Evolutionary conservation across 2,113 vertebrate species (phyloP).

Genomic region (Sylvia atricapilla): DNA sequence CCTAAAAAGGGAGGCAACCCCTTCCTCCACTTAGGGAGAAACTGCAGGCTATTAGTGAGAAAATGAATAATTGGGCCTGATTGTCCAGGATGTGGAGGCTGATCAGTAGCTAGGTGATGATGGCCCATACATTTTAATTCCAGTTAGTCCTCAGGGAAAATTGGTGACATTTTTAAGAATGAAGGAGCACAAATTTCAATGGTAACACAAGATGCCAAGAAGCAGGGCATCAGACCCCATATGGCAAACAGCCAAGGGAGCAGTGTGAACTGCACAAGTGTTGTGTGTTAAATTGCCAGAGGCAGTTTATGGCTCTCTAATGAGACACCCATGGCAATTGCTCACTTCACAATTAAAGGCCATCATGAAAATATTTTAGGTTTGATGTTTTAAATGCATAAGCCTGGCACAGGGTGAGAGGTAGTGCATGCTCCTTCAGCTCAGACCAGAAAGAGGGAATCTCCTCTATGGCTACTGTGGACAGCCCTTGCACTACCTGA

Average conservation of each 20-base stretch:
- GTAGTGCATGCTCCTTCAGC: rapidly evolving
- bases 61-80: background rate
- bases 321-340: background rate
- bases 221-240: background rate
- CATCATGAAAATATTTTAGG: background rate
- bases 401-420: background rate
- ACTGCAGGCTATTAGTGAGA: background rate
- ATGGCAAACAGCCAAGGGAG: background rate
- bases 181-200: background rate
- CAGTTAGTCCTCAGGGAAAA: background rate
- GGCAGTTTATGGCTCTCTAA: background rate
- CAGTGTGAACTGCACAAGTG: background rate
- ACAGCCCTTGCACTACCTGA: background rate
- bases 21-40: background rate
- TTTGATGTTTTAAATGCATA: background rate
- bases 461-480: background rate
- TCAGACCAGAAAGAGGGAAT: background rate
- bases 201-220: background rate
- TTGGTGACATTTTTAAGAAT: background rate
- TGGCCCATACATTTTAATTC: background rate
- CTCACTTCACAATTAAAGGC: background rate
- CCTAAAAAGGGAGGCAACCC: background rate
- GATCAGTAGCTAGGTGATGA: background rate
- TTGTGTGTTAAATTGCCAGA: background rate
- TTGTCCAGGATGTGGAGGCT: background rate